Evolutionary conservation across 2,113 vertebrate species (phyloP), one percentile per base, ranked within the genome.

Genomic region (Cairina moschata): DNA sequence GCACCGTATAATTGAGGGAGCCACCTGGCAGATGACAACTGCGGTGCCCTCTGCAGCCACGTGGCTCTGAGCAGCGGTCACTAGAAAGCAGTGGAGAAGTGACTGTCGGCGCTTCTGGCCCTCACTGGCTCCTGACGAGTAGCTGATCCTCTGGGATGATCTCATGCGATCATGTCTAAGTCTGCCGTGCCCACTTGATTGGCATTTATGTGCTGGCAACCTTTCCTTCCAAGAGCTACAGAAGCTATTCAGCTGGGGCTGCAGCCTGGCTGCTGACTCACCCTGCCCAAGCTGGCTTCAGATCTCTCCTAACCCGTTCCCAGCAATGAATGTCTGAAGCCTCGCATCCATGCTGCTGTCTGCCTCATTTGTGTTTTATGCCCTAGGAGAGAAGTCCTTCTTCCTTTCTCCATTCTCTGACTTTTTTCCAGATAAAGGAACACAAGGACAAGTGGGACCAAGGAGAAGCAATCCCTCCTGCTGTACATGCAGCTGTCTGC

Each of bases 71-170:
- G 59, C 0, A 63, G 56, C 10, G 52, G 22, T 68, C 66, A 34
- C 60, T 95, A 83, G 92, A 94, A 96, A 94, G 81, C 77, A 44
- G 34, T 7, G 46, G 48, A 77, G 65, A 83, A 73, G 22, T 8
- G 52, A 17, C 63, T 55, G 63, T 88, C 84, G 42, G 71, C 32
- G 5, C 55, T 82, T 79, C 91, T 46, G 91, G 34, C 48, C 69
- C 84, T 58, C 16, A 6, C 54, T 76, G 81, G 48, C 62, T 82
- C 77, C 77, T 65, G 26, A 44, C 4, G 56, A 59, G 60, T 21
- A 52, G 67, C 48, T 78, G 83, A 34, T 68, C 77, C 54, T 84
- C 81, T 50, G 54, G 62, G 71, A n/a, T 85, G 92, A 86, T 21
- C 62, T 85, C 62, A 54, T 72, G 78, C 48, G 18, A 59, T 48